phyloP scores from a whole-genome alignment of 2,888 invertebrate genomes.

The Merodon equestris region DNA sequence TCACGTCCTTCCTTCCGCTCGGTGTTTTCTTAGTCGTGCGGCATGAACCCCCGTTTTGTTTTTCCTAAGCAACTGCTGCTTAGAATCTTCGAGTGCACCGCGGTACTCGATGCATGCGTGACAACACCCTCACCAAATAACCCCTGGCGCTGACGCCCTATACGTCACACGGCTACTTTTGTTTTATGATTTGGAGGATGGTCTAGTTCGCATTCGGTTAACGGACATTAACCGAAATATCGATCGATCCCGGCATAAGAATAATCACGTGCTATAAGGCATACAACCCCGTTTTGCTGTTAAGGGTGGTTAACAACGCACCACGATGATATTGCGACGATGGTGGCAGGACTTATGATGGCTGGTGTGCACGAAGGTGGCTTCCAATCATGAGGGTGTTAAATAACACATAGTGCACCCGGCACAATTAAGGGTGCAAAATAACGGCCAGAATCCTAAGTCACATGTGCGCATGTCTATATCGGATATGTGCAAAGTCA shows the following conservation, averaged over 20 bases:
- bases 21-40: conserved; percentile 44
- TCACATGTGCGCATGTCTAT: not conserved
- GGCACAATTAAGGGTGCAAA: conserved; percentile 48
- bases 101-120: conserved; percentile 2
- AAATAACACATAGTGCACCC: conserved; percentile 54
- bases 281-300: conserved; percentile 42
- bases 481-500: not conserved
- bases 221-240: conserved; percentile 67
- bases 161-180: conserved; percentile 1
- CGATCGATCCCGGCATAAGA: conserved; percentile 56
- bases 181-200: not conserved
- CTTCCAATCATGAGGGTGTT: conserved; percentile 53
- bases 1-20: conserved; percentile 20
- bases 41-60: conserved; percentile 37
- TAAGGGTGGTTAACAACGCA: conserved; percentile 61
- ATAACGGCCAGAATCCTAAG: conserved; percentile 35
- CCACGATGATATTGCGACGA: conserved; percentile 46
- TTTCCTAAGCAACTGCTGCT: conserved; percentile 59
- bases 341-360: conserved; percentile 19
- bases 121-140: conserved; percentile 59
- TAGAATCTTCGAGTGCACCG: conserved; percentile 11
- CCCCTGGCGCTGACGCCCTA: conserved; percentile 2
- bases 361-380: conserved; percentile 31
- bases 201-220: conserved; percentile 42
- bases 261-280: conserved; percentile 63